Evolutionary conservation across 2,113 vertebrate genomes (phyloP).

Genomic region (Petromus typicus): DNA sequence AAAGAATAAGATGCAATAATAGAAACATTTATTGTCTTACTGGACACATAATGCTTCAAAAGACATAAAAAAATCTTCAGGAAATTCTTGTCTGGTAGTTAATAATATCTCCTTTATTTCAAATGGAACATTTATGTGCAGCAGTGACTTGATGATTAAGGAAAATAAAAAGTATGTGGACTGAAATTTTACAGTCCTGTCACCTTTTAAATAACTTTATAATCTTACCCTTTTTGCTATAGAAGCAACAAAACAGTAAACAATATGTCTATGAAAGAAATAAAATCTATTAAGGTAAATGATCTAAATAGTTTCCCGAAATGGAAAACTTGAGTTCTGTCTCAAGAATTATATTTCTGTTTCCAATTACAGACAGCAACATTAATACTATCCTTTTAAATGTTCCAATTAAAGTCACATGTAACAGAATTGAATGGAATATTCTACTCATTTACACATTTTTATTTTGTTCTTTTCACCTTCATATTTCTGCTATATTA

Average conservation of each 20-base stretch:
- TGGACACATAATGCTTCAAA: background rate
- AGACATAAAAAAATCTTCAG: background rate
- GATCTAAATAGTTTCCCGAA: slow-evolving; percentile 1
- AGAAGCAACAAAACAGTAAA: slow-evolving; percentile 7
- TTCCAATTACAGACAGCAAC: background rate
- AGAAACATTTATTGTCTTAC: slow-evolving; percentile 16
- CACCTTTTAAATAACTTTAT: slow-evolving; percentile 36
- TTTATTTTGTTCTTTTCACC: background rate
- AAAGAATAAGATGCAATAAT: background rate
- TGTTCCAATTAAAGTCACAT: slow-evolving; percentile 13
- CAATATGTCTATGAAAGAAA: slow-evolving; percentile 29
- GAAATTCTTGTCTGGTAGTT: slow-evolving; percentile 11
- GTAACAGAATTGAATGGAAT: background rate
- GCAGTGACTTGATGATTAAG: background rate
- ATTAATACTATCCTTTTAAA: slow-evolving; percentile 26
- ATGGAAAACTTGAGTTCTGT: slow-evolving; percentile 18
- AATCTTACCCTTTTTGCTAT: background rate
- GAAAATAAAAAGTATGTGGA: background rate
- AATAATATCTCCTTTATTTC: background rate
- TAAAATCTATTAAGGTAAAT: slow-evolving; percentile 34
- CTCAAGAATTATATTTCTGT: slow-evolving; percentile 47
- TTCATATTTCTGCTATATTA: background rate
- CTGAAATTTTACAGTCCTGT: background rate
- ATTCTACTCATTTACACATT: background rate
- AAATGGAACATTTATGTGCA: background rate